Conservation (phyloP, 2,113 vertebrate genomes). For the Panurus biarmicus region DNA sequence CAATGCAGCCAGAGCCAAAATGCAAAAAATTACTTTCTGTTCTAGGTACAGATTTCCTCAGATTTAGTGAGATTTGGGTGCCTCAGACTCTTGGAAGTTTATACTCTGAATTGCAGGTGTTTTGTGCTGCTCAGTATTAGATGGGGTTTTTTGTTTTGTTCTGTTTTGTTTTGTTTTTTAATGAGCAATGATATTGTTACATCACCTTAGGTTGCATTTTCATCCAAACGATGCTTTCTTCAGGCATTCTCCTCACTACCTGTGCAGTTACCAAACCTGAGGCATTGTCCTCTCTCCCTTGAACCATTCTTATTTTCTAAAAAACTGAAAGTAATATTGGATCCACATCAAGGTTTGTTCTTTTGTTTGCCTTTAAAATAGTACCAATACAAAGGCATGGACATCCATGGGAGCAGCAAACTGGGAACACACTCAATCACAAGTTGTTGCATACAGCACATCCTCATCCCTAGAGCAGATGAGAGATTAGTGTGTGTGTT, state of each 20-base stretch:
- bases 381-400: not conserved
- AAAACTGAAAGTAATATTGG: not conserved
- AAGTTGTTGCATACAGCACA: not conserved
- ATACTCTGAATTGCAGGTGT: not conserved
- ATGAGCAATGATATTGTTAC: not conserved
- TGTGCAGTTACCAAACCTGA: not conserved
- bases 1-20: not conserved
- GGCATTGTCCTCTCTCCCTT: not conserved
- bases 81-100: not conserved
- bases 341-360: not conserved
- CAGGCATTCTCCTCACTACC: not conserved
- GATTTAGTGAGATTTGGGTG: not conserved
- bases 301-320: not conserved
- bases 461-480: conserved; percentile 21
- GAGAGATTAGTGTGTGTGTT: conserved; percentile 3
- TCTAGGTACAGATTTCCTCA: not conserved
- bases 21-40: not conserved
- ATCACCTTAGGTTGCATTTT: not conserved
- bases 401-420: not conserved
- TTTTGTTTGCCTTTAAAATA: not conserved
- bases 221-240: not conserved
- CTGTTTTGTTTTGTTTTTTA: not conserved
- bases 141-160: not conserved
- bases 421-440: not conserved
- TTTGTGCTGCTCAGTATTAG: not conserved